Base-by-base conservation (phyloP, 2,797 vertebrate genomes). In the Cirrhinus molitorella region DNA sequence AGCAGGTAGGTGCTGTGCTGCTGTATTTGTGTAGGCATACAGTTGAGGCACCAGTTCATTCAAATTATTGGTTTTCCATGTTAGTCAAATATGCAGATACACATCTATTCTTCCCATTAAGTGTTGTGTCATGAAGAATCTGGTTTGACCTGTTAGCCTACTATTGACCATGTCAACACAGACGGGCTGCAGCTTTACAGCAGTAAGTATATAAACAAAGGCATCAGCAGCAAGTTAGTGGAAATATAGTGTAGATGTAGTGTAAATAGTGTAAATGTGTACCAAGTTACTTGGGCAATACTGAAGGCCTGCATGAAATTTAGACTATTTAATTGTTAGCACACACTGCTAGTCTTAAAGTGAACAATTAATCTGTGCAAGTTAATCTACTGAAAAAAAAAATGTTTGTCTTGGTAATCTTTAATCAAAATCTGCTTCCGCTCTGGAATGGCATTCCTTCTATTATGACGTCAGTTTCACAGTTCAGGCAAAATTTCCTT, bases 81-180 rank as follows among this genome's bases (percentile, higher is more conserved):
- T 80, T 9, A 40, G 28, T 73, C 19, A 81, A 73, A 43, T 57
- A 13, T n/a, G 17, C 23, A 61, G 13, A 55, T 8, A 80, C n/a
- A 23, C 23, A 34, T 65, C 16, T 25, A 25, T 19, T 31, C 5
- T 31, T 81, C 25, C 45, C 9, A 71, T 37, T 17, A 37, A 75
- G 53, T 25, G 37, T 25, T 28, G 28, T 28, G 31, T 40, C 63
- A n/a, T 7, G 21, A 74, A 11, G 12, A 75, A 82, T 57, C 72
- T 67, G 61, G 81, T 83, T 75, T 28, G 34, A 55, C 71, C 34
- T 13, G 80, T 63, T 45, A 6, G 59, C 13, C 45, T 19, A 14
- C 5, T 81, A 31, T 63, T 81, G 43, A 51, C 3, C 57, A 28
- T 61, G 45, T 66, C 59, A 78, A n/a, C 19, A 61, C 3, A 23